Evolutionary conservation across 2,797 vertebrate species (phyloP).

Genomic region (Myotis pilosus): DNA sequence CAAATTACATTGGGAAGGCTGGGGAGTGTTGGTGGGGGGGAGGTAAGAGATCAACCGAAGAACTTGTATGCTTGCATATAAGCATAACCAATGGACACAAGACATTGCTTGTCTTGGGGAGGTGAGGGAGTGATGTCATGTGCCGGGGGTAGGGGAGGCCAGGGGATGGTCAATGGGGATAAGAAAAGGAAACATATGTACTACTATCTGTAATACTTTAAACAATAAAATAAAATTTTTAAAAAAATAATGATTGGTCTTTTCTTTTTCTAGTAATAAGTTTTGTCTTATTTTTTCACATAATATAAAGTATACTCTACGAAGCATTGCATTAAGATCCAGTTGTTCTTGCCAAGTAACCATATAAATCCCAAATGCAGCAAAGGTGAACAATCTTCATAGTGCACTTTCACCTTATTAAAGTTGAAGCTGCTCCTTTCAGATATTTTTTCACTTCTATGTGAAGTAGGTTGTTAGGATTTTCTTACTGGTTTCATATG

Average conservation of each 20-base stretch:
- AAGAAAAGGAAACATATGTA: too few relatives aligned
- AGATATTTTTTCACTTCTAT: constrained; percentile 86
- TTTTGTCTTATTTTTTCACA: constrained; percentile 75
- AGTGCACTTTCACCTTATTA: constrained; percentile 47
- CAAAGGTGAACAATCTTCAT: constrained; percentile 50
- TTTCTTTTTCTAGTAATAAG: constrained; percentile 75
- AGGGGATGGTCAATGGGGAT: too few relatives aligned
- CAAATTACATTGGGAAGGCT: too few relatives aligned
- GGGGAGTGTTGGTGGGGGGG: too few relatives aligned
- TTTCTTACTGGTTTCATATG: constrained; percentile 85
- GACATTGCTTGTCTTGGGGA: too few relatives aligned
- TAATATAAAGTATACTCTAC: constrained; percentile 75
- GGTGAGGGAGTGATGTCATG: too few relatives aligned
- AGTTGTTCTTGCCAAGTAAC: constrained; percentile 79
- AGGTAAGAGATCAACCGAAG: too few relatives aligned
- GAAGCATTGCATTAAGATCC: constrained; percentile 76
- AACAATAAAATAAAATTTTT: constrained; percentile 74
- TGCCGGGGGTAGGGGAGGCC: too few relatives aligned
- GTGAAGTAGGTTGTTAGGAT: constrained; percentile 85
- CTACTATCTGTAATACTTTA: too few relatives aligned
- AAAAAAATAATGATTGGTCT: constrained; percentile 79
- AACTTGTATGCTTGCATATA: too few relatives aligned
- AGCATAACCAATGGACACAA: too few relatives aligned
- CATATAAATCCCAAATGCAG: constrained; percentile 79
- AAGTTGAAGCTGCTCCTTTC: constrained; percentile 84